A percentile compares a stretch with the other conserved stretches of the same genome.
Evolutionary conservation across 2,113 vertebrate genomes (phyloP).

Genomic region (Parotia lawesii): DNA sequence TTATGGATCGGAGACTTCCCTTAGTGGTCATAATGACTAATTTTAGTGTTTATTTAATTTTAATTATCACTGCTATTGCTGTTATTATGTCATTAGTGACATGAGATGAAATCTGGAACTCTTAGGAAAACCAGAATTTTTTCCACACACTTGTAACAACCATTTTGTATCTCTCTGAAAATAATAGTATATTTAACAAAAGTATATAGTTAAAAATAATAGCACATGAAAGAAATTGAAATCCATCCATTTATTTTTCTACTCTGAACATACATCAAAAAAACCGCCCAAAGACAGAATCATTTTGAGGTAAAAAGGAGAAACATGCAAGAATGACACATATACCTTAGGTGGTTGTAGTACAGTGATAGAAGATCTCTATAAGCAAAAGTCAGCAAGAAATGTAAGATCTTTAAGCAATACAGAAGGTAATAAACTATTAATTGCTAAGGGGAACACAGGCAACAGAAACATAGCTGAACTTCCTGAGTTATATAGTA

Average conservation of each 20-base stretch:
- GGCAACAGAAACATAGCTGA: background rate
- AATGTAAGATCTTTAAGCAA: background rate
- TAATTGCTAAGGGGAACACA: background rate
- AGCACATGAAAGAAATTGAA: background rate
- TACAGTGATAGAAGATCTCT: background rate
- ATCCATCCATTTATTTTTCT: background rate
- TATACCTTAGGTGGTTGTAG: background rate
- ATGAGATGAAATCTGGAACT: background rate
- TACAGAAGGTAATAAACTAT: background rate
- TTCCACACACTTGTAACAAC: background rate
- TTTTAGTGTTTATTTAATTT: background rate
- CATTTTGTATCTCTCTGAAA: background rate
- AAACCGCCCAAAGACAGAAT: background rate
- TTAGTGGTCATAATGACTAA: background rate
- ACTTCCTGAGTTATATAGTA: background rate
- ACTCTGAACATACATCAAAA: background rate
- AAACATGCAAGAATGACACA: background rate
- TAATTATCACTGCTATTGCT: background rate
- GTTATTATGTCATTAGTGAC: background rate
- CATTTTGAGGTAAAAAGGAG: background rate
- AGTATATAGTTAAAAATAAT: background rate
- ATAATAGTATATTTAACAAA: background rate
- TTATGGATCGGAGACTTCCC: background rate
- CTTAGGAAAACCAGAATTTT: background rate
- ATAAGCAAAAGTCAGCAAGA: background rate